Percentiles rank a stretch among this genome's conserved stretches.
Evolutionary conservation across 2,113 vertebrate genomes (phyloP).

Genomic region (Myiopsitta monachus): DNA sequence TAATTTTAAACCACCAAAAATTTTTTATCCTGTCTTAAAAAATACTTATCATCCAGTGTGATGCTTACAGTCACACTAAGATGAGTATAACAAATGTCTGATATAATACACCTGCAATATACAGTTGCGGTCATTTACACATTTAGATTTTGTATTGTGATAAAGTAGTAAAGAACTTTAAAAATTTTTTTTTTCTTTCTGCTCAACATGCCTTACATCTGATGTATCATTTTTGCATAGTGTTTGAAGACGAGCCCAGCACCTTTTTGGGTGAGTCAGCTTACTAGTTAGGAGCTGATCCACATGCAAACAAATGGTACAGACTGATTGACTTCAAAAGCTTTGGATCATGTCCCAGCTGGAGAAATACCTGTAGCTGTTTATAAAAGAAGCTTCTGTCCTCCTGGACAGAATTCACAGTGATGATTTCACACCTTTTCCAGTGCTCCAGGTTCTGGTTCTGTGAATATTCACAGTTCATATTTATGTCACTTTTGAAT

Average conservation of each 20-base stretch:
- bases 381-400: background rate
- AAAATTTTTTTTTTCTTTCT: background rate
- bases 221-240: background rate
- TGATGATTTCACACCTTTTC: background rate
- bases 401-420: background rate
- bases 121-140: background rate
- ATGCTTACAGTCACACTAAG: background rate
- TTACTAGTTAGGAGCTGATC: background rate
- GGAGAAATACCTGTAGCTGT: background rate
- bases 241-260: background rate
- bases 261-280: background rate
- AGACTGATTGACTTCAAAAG: background rate
- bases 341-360: background rate
- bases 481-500: background rate
- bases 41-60: background rate
- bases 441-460: background rate
- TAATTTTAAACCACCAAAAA: background rate
- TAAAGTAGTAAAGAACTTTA: background rate
- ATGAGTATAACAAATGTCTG: background rate
- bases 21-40: background rate
- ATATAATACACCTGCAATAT: background rate
- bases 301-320: background rate
- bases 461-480: background rate
- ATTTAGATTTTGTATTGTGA: background rate
- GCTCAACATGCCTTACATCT: background rate